Evolutionary conservation across 2,888 invertebrate genomes (phyloP).

Genomic region (Cephus pygmeus): DNA sequence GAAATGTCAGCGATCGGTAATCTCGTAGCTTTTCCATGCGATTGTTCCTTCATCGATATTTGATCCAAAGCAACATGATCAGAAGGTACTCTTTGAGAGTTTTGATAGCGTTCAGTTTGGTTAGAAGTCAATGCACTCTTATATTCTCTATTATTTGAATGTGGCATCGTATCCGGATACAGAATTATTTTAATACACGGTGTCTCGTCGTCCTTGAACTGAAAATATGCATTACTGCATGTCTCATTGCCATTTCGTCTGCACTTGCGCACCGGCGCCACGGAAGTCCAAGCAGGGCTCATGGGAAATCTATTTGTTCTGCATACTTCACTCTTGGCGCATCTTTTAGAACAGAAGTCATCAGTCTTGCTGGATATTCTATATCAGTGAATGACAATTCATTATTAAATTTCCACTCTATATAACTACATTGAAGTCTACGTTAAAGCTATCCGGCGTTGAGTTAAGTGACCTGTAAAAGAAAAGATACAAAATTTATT

Average conservation of each 20-base stretch:
- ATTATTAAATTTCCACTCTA: slow-evolving; percentile 37
- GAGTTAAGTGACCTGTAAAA: slow-evolving; percentile 61
- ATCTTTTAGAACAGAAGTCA: slow-evolving; percentile 21
- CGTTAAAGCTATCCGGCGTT: slow-evolving; percentile 60
- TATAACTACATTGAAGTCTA: slow-evolving; percentile 59
- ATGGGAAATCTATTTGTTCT: slow-evolving; percentile 32
- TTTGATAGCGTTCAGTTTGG: not conserved
- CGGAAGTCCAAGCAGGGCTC: slow-evolving; percentile 23
- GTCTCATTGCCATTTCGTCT: slow-evolving; percentile 31
- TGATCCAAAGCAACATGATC: not conserved
- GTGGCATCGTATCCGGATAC: slow-evolving; percentile 5
- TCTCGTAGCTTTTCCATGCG: not conserved
- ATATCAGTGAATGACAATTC: slow-evolving; percentile 36
- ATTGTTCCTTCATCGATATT: not conserved
- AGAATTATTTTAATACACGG: slow-evolving; percentile 21
- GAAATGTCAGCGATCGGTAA: not conserved
- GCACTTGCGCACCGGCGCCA: slow-evolving; percentile 30
- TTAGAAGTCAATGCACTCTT: not conserved
- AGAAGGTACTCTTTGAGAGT: not conserved
- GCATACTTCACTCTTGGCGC: slow-evolving; percentile 27
- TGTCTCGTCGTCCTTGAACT: not conserved
- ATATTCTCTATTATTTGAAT: not conserved
- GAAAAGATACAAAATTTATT: slow-evolving; percentile 22
- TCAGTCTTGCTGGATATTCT: slow-evolving; percentile 29
- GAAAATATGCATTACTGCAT: slow-evolving; percentile 23